phyloP scores from a whole-genome alignment of 1,140 invertebrate genomes.

The Heliconius hewitsoni region DNA sequence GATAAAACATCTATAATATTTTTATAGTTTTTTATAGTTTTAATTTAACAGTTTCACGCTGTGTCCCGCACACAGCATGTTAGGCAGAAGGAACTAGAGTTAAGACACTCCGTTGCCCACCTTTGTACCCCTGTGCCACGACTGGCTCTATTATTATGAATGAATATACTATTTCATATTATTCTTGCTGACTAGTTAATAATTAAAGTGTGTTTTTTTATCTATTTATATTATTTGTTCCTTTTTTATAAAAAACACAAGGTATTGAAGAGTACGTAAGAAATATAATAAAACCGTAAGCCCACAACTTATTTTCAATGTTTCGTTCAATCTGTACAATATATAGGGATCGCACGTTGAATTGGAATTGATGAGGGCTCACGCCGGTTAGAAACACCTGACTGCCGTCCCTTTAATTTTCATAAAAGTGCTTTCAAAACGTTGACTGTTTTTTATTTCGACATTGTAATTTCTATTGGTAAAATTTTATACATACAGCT shows the following conservation, averaged over 20 bases:
- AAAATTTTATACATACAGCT: too few species aligned
- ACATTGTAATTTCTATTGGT: neutral
- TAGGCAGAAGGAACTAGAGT: too few species aligned
- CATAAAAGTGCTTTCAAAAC: constrained; percentile 2
- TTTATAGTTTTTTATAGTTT: too few species aligned
- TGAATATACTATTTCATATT: too few species aligned
- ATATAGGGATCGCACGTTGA: constrained; percentile 15
- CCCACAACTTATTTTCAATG: constrained; percentile 15
- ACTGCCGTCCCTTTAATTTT: constrained; percentile 22
- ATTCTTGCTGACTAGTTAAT: too few species aligned
- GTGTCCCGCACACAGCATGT: too few species aligned
- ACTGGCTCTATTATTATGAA: too few species aligned
- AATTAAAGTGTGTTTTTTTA: too few species aligned
- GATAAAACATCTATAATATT: too few species aligned
- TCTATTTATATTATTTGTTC: neutral
- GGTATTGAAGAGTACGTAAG: neutral
- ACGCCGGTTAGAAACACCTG: constrained; percentile 20
- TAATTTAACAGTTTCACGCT: too few species aligned
- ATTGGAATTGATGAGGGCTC: constrained; percentile 20
- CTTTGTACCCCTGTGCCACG: too few species aligned
- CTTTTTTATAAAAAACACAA: neutral
- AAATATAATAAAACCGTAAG: neutral
- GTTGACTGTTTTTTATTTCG: constrained; percentile 6
- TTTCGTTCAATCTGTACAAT: constrained; percentile 17
- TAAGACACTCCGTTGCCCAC: too few species aligned